These are phyloP conservation scores for Caenorhabditis panamensis DNA, from an alignment of 2,888 invertebrate species.

Conservation along the genomic window DNA sequence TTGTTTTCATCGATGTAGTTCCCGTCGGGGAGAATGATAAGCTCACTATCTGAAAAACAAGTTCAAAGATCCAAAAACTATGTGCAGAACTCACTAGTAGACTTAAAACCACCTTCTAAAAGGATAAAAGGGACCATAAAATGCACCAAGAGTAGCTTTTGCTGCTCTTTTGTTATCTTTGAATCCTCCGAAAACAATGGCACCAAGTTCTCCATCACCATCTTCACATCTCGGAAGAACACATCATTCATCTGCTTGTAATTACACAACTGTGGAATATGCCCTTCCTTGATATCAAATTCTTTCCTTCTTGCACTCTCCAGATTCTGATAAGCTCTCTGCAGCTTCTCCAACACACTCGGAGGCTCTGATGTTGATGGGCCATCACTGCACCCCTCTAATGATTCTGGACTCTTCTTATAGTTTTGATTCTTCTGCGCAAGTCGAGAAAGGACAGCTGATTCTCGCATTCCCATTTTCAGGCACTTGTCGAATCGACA, in stretches of 20 bases:
- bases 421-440: constrained; percentile 46
- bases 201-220: constrained; percentile 35
- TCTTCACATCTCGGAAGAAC: constrained; percentile 22
- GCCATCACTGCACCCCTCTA: background rate
- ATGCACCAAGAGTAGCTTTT: constrained; percentile 44
- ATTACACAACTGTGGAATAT: constrained; percentile 25
- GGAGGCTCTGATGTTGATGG: constrained; percentile 34
- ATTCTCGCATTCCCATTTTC: constrained; percentile 55
- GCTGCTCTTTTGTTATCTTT: constrained; percentile 27
- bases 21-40: constrained; percentile 38
- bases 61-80: background rate
- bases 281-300: constrained; percentile 17
- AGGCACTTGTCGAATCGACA: constrained; percentile 56
- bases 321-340: constrained; percentile 28
- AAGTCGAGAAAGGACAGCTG: constrained; percentile 44
- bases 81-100: constrained; percentile 18
- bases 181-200: background rate
- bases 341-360: constrained; percentile 37
- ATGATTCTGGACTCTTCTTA: constrained; percentile 11
- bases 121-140: constrained; percentile 46
- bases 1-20: constrained; percentile 41
- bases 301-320: constrained; percentile 19
- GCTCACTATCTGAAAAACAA: constrained; percentile 40
- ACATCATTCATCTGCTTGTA: constrained; percentile 49
- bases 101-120: constrained; percentile 37